Conservation (phyloP, 1,140 invertebrate species). For the Drosophila eugracilis region DNA sequence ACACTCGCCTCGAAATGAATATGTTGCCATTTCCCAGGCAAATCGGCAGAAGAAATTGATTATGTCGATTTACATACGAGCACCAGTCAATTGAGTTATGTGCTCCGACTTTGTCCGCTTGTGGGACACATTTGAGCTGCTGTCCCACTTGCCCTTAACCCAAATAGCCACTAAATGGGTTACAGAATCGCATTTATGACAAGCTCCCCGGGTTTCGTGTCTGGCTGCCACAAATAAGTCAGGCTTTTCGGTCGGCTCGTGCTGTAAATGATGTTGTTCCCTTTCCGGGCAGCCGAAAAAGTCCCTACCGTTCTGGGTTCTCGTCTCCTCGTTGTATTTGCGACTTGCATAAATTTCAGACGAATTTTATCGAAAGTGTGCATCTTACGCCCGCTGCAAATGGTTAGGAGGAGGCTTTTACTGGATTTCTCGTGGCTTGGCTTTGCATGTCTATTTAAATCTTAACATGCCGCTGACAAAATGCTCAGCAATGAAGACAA, state of each 20-base stretch:
- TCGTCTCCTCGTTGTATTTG: slow-evolving; percentile 34
- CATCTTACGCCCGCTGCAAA: slow-evolving; percentile 64
- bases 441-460: slow-evolving; percentile 77
- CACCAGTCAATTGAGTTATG: slow-evolving; percentile 67
- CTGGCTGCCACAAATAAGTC: slow-evolving; percentile 71
- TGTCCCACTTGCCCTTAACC: slow-evolving; percentile 65
- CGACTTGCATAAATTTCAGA: slow-evolving; percentile 67
- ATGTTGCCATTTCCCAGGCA: slow-evolving; percentile 66
- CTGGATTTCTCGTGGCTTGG: slow-evolving; percentile 24
- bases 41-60: slow-evolving; percentile 69
- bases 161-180: slow-evolving; percentile 35
- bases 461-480: slow-evolving; percentile 80
- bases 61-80: slow-evolving; percentile 78
- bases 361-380: slow-evolving; percentile 73
- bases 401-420: slow-evolving; percentile 43
- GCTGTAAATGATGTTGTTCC: slow-evolving; percentile 77
- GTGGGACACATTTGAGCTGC: slow-evolving; percentile 8
- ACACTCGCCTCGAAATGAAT: slow-evolving; percentile 61
- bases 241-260: slow-evolving; percentile 50
- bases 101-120: slow-evolving; percentile 9
- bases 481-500: slow-evolving; percentile 73
- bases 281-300: slow-evolving; percentile 28
- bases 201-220: slow-evolving; percentile 47
- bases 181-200: slow-evolving; percentile 65
- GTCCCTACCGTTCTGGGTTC: slow-evolving; percentile 30